phyloP scores from a whole-genome alignment of 2,113 vertebrate genomes.

The Ascaphus truei region DNA sequence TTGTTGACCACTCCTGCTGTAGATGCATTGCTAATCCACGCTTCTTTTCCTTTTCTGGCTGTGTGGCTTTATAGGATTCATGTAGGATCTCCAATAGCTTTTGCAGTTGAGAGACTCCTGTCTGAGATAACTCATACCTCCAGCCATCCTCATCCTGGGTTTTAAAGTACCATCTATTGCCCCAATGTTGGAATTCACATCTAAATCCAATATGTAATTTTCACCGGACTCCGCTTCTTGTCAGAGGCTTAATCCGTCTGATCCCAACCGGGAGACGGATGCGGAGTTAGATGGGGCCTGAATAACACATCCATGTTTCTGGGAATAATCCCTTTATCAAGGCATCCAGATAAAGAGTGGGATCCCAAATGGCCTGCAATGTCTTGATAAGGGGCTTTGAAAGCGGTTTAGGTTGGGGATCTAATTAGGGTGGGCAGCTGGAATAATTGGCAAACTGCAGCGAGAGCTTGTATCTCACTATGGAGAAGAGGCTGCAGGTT shows the following conservation, averaged over 20 bases:
- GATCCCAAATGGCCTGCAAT: background rate
- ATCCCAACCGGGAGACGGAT: background rate
- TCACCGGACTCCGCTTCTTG: background rate
- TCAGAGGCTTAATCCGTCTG: background rate
- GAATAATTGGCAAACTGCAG: background rate
- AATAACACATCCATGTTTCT: background rate
- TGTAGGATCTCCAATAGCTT: too few species aligned
- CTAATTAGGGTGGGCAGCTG: background rate
- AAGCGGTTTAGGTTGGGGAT: background rate
- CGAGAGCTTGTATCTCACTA: background rate
- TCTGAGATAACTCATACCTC: background rate
- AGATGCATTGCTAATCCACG: too few species aligned
- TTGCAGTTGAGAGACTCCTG: background rate
- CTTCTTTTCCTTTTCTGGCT: too few species aligned
- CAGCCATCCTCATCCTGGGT: background rate
- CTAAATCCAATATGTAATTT: background rate
- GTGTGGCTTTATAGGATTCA: too few species aligned
- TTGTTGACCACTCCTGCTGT: too few species aligned
- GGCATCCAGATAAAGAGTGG: background rate
- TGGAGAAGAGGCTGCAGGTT: background rate
- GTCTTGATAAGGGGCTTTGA: conserved; percentile 15
- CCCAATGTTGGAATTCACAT: background rate
- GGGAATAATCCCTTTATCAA: conserved; percentile 14
- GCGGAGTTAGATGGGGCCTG: background rate
- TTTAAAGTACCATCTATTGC: background rate